Conservation (phyloP, 2,888 invertebrate genomes). For the Resseliella maxima region DNA sequence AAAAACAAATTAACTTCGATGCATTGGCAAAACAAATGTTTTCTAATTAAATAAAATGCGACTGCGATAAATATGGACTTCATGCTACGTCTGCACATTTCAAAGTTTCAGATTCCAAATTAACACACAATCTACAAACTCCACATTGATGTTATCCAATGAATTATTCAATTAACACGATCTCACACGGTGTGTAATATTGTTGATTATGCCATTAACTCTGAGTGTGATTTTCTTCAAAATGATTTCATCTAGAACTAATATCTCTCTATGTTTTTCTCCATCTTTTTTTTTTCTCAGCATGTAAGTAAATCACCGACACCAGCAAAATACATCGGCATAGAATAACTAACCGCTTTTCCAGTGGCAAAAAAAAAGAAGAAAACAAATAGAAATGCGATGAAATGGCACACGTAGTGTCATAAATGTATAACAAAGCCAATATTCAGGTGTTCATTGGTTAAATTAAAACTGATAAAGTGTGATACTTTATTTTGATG, state of each 20-base stretch:
- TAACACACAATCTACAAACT: background rate
- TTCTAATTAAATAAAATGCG: constrained; percentile 2
- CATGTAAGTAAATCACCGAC: background rate
- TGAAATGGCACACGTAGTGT: background rate
- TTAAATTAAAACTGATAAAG: background rate
- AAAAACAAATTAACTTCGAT: background rate
- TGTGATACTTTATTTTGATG: background rate
- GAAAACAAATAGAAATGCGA: background rate
- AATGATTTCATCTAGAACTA: background rate
- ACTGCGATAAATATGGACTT: background rate
- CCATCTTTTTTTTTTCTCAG: too few species aligned
- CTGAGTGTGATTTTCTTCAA: background rate
- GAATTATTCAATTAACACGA: constrained; percentile 23
- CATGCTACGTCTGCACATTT: background rate
- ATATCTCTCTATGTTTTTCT: too few species aligned
- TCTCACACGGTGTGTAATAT: background rate
- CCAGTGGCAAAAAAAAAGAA: background rate
- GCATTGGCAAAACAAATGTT: background rate
- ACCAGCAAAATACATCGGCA: background rate
- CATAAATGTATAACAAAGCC: background rate
- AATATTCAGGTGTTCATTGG: background rate
- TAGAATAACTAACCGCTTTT: background rate
- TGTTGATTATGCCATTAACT: background rate
- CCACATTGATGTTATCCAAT: background rate
- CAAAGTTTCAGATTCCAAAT: background rate